phyloP scores from a whole-genome alignment of 2,888 invertebrate genomes.

The Drosophila heteroneura region DNA sequence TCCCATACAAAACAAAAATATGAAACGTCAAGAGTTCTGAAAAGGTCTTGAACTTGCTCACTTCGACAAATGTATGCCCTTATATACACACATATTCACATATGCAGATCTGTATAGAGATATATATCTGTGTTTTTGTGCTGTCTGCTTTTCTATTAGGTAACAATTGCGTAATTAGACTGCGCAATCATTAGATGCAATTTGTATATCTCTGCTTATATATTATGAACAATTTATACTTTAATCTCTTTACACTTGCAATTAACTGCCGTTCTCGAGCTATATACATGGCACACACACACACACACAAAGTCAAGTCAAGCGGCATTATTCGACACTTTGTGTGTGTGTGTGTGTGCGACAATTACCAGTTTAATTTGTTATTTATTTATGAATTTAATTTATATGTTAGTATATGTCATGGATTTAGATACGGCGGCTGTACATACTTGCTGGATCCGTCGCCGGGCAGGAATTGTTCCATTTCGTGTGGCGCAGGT shows the following conservation, averaged over 20 bases:
- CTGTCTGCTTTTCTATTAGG: background rate
- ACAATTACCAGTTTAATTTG: conserved; percentile 55
- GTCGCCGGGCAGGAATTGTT: conserved; percentile 91
- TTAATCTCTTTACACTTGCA: background rate
- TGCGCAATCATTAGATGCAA: background rate
- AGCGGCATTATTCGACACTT: conserved; percentile 40
- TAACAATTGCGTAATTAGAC: background rate
- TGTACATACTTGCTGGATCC: conserved; percentile 85
- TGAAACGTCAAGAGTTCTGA: conserved; percentile 11
- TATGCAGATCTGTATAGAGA: background rate
- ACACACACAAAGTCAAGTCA: conserved; percentile 15
- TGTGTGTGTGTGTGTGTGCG: conserved; percentile 10
- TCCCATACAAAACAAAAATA: conserved; percentile 7
- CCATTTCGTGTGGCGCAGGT: conserved; percentile 89
- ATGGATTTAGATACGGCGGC: background rate
- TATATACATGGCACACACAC: conserved; percentile 10
- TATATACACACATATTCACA: background rate
- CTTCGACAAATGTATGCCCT: background rate
- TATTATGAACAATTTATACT: background rate
- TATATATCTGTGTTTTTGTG: background rate
- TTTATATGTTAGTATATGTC: conserved; percentile 19
- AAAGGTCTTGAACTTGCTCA: background rate
- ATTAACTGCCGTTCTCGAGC: conserved; percentile 5
- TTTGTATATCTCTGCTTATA: background rate
- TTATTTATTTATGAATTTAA: conserved; percentile 32